Evolutionary conservation across 2,888 invertebrate genomes (phyloP).

Genomic region (Diplolepis rosae): DNA sequence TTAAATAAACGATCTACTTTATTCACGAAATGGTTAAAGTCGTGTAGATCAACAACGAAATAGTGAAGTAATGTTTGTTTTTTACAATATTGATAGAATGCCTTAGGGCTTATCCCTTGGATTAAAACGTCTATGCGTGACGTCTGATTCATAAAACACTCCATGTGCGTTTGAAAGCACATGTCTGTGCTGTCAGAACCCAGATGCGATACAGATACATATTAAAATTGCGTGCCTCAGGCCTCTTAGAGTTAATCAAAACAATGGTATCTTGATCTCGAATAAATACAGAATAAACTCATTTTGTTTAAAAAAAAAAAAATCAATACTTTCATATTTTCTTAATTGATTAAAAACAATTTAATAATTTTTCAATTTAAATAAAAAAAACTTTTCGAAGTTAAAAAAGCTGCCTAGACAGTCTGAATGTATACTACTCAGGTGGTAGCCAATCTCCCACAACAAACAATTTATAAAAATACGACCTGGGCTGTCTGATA

Average conservation of each 20-base stretch:
- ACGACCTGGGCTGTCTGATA: no score
- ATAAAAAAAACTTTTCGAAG: no score
- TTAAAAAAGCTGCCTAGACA: no score
- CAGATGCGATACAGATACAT: constrained; percentile 17
- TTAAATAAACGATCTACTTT: no score
- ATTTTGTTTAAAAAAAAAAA: not conserved
- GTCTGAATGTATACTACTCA: no score
- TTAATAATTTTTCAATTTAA: no score
- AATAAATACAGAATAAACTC: not conserved
- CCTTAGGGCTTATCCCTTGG: not conserved
- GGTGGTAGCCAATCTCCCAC: no score
- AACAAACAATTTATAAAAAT: no score
- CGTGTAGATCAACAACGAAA: not conserved
- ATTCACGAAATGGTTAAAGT: not conserved
- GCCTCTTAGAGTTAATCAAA: not conserved
- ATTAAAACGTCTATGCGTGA: constrained; percentile 18
- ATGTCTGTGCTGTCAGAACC: constrained; percentile 21
- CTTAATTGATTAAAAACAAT: no score
- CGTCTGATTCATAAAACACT: constrained; percentile 14
- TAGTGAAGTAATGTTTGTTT: not conserved
- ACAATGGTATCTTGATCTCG: not conserved
- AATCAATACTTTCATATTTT: not conserved
- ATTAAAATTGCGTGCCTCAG: constrained; percentile 14
- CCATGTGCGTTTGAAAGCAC: constrained; percentile 29
- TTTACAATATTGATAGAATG: not conserved